These are phyloP conservation scores for Amphipyra berbera DNA, from an alignment of 2,888 invertebrate species.

Conservation along the genomic window DNA sequence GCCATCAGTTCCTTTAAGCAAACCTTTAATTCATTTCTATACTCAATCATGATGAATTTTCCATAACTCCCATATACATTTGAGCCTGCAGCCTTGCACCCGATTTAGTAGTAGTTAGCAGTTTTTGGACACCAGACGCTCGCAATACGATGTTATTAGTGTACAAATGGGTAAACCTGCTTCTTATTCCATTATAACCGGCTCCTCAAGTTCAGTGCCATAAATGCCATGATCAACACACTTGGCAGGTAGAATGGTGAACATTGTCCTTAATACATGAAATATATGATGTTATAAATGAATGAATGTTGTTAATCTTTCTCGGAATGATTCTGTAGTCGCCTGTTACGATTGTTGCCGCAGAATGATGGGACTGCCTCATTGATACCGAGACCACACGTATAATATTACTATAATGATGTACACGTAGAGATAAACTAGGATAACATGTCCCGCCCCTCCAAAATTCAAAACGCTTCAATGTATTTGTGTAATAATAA, in stretches of 20 bases:
- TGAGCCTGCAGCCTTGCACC: constrained; percentile 24
- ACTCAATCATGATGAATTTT: constrained; percentile 25
- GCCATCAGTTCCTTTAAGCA: constrained; percentile 32
- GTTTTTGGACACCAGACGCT: no score
- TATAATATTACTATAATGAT: not conserved
- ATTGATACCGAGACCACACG: not conserved
- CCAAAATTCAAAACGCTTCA: no score
- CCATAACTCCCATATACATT: constrained; percentile 11
- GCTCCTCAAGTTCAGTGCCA: not conserved
- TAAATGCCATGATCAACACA: not conserved
- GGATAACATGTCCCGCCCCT: no score
- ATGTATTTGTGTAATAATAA: no score
- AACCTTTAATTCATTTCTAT: constrained; percentile 29
- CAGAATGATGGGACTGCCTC: not conserved
- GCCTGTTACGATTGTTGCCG: not conserved
- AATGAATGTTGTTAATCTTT: not conserved
- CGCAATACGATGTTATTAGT: constrained; percentile 2
- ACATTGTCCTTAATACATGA: no score
- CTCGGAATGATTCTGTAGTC: not conserved
- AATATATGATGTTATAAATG: no score
- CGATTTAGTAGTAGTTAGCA: not conserved
- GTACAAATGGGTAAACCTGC: no score
- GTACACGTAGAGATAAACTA: no score
- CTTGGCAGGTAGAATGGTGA: not conserved
- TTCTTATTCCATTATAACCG: no score